These are phyloP conservation scores for Sorex araneus DNA, from an alignment of 2,113 vertebrate genomes.

Conservation along the genomic window DNA sequence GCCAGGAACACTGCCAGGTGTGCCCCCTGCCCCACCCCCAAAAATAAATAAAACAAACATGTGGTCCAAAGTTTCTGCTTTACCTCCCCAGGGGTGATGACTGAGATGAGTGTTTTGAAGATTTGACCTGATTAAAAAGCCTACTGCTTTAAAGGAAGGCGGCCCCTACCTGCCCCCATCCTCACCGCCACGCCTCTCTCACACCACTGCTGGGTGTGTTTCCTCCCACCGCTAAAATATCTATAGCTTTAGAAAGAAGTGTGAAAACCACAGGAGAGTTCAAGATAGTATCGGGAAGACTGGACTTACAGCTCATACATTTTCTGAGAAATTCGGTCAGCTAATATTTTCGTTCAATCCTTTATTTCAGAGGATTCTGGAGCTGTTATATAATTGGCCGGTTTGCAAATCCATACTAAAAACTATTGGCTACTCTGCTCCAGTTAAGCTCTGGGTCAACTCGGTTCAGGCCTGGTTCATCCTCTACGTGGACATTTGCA, in stretches of 20 bases:
- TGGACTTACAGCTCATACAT: not conserved
- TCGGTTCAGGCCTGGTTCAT: not conserved
- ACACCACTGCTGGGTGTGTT: too few relatives aligned
- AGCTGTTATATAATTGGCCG: not conserved
- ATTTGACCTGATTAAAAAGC: conserved; percentile 11
- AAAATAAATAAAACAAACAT: conserved; percentile 20
- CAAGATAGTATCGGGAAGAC: not conserved
- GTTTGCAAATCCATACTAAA: not conserved
- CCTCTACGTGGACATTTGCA: not conserved
- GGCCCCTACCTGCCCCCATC: too few relatives aligned
- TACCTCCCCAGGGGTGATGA: not conserved
- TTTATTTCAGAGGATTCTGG: not conserved
- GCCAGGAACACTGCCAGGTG: too few relatives aligned
- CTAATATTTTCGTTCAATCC: not conserved
- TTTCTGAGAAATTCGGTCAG: conserved; percentile 40
- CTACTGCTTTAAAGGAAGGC: not conserved
- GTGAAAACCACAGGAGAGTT: conserved; percentile 35
- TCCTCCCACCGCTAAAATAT: not conserved
- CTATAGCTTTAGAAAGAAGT: not conserved
- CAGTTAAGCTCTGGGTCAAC: not conserved
- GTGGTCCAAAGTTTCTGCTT: not conserved
- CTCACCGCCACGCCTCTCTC: too few relatives aligned
- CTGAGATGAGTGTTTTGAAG: not conserved
- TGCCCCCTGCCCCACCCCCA: too few relatives aligned
- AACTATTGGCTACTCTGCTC: not conserved